Evolutionary conservation across 2,113 vertebrate species (phyloP), one percentile per base, ranked within the genome.

Genomic region (Xenopus tropicalis): DNA sequence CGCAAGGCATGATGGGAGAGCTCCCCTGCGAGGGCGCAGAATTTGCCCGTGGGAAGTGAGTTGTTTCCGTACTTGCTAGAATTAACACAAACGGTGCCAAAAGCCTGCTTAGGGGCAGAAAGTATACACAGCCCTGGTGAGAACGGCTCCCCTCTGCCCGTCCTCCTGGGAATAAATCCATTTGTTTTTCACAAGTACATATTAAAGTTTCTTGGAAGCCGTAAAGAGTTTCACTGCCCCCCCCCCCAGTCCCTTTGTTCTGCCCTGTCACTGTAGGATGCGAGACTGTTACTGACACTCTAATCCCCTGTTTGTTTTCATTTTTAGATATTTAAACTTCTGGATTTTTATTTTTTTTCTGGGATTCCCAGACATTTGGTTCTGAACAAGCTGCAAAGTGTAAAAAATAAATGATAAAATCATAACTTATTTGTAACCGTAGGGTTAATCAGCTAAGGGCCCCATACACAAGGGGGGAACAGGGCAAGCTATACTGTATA

Each of bases 141-240:
- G 9, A 24, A 10, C 11, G 57, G 21, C 57, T 59, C 20, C 20
- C 14, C 11, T 23, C 57, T 59, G 57, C 14, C 10, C 21, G 23
- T 16, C 19, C 14, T 29, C 66, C n/a, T 52, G 65, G 72, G 72
- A 68, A 68, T 13, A 4, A 20, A 21, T 14, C 43, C 65, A 61
- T 74, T 74, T 74, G 71, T 67, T 67, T 67, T 67, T 67, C 72
- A 61, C 72, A 51, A 57, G 64, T 66, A 61, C 64, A 59, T 67
- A 67, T 29, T 51, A 73, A 42, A 43, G 42, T 25, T 24, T 21
- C 9, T 57, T 19, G 13, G 21, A 17, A 58, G 63, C 22, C 46
- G 22, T 61, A 61, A 61, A 59, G 19, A 67, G 37, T 46, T 61
- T 74, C 57, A n/a, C 72, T 37, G 42, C 67, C 24, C 37, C 19